These are phyloP conservation scores for Diaperis boleti DNA, from an alignment of 2,888 invertebrate genomes.

Conservation along the genomic window DNA sequence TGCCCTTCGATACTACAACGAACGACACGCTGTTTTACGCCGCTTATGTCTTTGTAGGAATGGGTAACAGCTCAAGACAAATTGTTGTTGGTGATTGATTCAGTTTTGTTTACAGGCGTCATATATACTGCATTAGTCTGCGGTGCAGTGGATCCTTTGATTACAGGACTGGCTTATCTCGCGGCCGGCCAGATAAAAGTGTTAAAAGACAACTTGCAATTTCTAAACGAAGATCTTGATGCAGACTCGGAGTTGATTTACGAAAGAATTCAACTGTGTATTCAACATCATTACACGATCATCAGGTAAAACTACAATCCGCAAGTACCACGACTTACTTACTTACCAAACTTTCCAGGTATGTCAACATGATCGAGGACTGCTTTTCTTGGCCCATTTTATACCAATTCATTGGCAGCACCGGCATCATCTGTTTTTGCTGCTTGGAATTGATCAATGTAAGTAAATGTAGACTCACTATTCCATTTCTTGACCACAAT, in stretches of 20 bases:
- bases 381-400: slow-evolving; percentile 5
- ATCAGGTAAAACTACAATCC: slow-evolving; percentile 7
- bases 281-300: slow-evolving; percentile 4
- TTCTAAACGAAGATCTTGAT: slow-evolving; percentile 5
- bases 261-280: slow-evolving; percentile 2
- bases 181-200: slow-evolving; percentile 15
- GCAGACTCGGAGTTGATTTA: slow-evolving; percentile 3
- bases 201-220: slow-evolving; percentile 18
- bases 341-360: slow-evolving; percentile 10
- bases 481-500: background rate
- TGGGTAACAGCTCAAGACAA: background rate
- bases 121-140: background rate
- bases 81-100: too few relatives aligned
- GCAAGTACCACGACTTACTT: background rate
- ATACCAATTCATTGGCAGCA: slow-evolving; percentile 8
- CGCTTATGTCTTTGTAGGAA: background rate
- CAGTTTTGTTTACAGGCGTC: background rate
- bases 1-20: slow-evolving; percentile 7
- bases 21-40: background rate
- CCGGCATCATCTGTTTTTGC: slow-evolving; percentile 10
- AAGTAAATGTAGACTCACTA: background rate
- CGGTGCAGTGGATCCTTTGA: slow-evolving; percentile 14
- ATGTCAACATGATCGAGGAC: slow-evolving; percentile 8
- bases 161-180: slow-evolving; percentile 5
- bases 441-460: slow-evolving; percentile 3